Evolutionary conservation across 2,113 vertebrate species (phyloP).

Genomic region (Meriones unguiculatus): DNA sequence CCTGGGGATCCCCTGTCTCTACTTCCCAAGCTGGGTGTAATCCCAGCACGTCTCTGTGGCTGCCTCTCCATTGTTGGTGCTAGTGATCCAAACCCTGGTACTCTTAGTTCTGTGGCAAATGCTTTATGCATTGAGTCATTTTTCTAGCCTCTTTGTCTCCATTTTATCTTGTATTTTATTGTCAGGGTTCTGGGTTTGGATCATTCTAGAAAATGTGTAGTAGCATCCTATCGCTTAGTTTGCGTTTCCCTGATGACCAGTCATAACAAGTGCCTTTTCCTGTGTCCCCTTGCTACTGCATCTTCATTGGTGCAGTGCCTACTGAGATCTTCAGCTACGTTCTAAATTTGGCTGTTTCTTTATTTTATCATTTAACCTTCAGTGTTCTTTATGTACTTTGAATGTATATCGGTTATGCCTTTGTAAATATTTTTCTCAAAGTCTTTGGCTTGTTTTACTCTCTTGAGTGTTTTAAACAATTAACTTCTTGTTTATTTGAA

Average conservation of each 20-base stretch:
- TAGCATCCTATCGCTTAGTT: background rate
- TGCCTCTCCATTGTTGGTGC: background rate
- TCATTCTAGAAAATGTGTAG: background rate
- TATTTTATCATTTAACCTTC: constrained; percentile 8
- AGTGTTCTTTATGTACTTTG: constrained; percentile 22
- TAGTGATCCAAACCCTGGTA: background rate
- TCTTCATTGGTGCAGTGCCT: background rate
- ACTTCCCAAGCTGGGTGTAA: too few species aligned
- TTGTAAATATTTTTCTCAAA: background rate
- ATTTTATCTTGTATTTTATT: background rate
- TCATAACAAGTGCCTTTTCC: background rate
- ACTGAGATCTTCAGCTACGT: background rate
- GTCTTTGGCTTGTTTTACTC: constrained; percentile 24
- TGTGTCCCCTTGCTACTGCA: background rate
- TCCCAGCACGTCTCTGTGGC: background rate
- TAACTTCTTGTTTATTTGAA: constrained; percentile 8
- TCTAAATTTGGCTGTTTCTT: background rate
- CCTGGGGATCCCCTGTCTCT: background rate
- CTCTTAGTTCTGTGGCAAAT: background rate
- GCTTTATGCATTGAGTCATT: background rate
- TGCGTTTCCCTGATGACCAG: background rate
- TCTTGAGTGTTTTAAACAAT: constrained; percentile 53
- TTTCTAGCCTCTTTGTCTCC: background rate
- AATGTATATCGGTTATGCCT: background rate
- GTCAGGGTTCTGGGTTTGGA: background rate